Percentiles rank a stretch among this genome's conserved stretches.
Evolutionary conservation across 2,888 invertebrate species (phyloP).

Genomic region (Xanthorhoe designata): DNA sequence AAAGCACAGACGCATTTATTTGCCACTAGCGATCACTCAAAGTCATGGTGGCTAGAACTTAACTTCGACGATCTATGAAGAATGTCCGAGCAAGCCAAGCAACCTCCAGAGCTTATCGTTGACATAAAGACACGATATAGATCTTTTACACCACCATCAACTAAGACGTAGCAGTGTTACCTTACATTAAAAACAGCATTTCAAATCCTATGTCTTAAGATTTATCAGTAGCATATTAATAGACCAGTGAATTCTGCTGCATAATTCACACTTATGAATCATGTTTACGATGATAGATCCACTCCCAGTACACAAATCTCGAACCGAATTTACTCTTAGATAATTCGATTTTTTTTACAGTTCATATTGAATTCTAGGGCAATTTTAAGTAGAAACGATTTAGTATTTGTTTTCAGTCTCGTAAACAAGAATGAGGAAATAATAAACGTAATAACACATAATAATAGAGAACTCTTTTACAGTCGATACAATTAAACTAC

Average conservation of each 20-base stretch:
- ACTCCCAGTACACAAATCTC: not conserved
- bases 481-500: constrained; percentile 4
- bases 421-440: not conserved
- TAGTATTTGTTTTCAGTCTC: not conserved
- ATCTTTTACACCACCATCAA: not conserved
- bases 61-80: too few species aligned
- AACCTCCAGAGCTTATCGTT: too few species aligned
- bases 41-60: too few species aligned
- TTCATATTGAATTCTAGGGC: not conserved
- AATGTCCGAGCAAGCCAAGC: too few species aligned
- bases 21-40: too few species aligned
- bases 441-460: not conserved
- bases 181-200: not conserved
- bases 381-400: not conserved
- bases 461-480: not conserved
- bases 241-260: not conserved
- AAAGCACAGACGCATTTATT: too few species aligned
- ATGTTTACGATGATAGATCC: not conserved
- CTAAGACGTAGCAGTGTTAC: not conserved
- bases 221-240: not conserved
- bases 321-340: not conserved
- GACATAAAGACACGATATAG: not conserved
- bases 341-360: not conserved
- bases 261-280: constrained; percentile 1
- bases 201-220: not conserved